phyloP scores from a whole-genome alignment of 2,113 vertebrate genomes.

The Gila orcuttii region DNA sequence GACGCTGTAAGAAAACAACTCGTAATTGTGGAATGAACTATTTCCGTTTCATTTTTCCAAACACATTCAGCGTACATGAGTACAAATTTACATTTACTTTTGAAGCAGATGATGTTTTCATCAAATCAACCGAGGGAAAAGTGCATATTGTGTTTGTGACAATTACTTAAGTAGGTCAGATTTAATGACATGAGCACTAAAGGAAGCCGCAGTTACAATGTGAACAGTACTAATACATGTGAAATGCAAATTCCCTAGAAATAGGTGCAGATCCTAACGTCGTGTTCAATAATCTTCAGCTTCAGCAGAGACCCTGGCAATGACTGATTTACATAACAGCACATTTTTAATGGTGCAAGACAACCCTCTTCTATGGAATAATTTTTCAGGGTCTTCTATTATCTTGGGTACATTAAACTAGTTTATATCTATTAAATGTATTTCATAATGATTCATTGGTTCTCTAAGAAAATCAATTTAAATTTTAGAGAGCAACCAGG shows the following conservation, averaged over 20 bases:
- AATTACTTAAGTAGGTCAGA: constrained; percentile 30
- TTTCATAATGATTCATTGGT: constrained; percentile 52
- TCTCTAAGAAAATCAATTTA: constrained; percentile 44
- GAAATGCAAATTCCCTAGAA: constrained; percentile 31
- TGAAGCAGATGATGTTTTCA: constrained; percentile 18
- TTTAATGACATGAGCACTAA: background rate
- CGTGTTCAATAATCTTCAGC: constrained; percentile 22
- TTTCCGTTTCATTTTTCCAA: background rate
- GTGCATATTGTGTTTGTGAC: constrained; percentile 23
- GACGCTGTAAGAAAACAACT: background rate
- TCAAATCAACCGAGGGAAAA: background rate
- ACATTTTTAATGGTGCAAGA: constrained; percentile 45
- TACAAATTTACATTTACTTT: background rate
- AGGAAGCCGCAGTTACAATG: background rate
- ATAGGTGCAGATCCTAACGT: background rate
- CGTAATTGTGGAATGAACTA: background rate
- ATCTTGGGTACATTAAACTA: constrained; percentile 57
- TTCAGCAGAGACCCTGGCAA: constrained; percentile 25
- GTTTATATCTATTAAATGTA: constrained; percentile 57
- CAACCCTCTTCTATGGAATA: constrained; percentile 42
- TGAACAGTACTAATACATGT: background rate
- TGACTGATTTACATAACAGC: constrained; percentile 48
- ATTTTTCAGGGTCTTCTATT: constrained; percentile 49
- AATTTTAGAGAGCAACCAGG: constrained; percentile 48
- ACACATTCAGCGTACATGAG: background rate